Base-by-base conservation (phyloP, 1,140 invertebrate genomes). In the Cecropterus lyciades region DNA sequence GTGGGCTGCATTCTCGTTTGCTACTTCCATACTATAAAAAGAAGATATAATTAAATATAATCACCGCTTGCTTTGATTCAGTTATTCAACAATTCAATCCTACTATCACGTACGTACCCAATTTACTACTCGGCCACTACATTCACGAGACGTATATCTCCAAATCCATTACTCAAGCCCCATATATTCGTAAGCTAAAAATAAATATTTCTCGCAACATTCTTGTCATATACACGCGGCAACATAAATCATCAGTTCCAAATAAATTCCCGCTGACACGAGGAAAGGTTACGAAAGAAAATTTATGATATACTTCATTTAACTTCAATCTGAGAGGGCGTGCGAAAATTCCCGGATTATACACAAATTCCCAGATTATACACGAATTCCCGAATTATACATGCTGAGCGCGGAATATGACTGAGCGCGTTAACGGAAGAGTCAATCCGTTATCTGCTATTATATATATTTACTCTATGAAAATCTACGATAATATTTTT, bases 301-400 rank as follows among this genome's bases (percentile, higher is more conserved):
- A 64, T 64, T 64, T 64, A 53, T 43, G 48, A 63, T 52, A 42
- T 64, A 64, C 59, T 63, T 63, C 51, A 63, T 63, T 63, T 63
- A 63, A 64, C 48, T 64, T 64, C 51, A 64, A 52, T 64, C 60
- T 15, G 59, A 40, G 59, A 14, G 24, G 24, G 45, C 42, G 33
- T 63, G 46, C 9, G 48, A 43, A 52, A 40, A 52, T 63, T 43
- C 11, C 14, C 49, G 37, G 59, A 63, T 63, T 63, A 42, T 15
- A 51, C 17, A 37, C 16, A 37, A 55, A 42, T 40, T 42, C n/a
- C 15, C 43, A 60, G 57, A 60, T 60, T 60, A 49, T n/a, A 60
- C 45, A 49, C 45, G 13, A 42, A 40, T 24, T 42, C 17, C 17
- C n/a, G 46, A 45, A 62, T 62, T 62, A 37, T 42, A 42, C 15